Base-by-base conservation (phyloP, 2,797 vertebrate species). In the Fistularia commersonii region DNA sequence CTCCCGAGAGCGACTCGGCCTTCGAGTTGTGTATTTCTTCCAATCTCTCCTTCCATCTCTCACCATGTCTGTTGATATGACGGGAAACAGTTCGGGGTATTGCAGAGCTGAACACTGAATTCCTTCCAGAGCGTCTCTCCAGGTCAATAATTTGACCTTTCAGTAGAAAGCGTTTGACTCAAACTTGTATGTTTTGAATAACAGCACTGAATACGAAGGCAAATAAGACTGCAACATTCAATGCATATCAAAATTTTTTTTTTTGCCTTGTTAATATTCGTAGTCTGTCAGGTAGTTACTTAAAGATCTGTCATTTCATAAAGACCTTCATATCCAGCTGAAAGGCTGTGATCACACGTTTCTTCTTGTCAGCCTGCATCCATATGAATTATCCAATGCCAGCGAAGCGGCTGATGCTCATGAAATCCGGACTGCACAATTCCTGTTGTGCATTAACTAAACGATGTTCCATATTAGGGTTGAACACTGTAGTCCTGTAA, bases 141-240 rank as follows among this genome's bases (percentile, higher is more conserved):
- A 74, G 69, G 72, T 79, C 74, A 81, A 11, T 37, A 32, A 32
- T 67, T 60, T 84, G 76, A 82, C 81, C 77, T 58, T 66, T 56
- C 14, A 58, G 41, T 49, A 54, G 43, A 71, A 75, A 56, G 33
- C 42, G 48, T 74, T 23, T 23, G 23, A 23, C 2, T 23, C 23
- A 23, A 23, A 23, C 23, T 23, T 23, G 23, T 23, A 23, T 23
- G 23, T 23, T 23, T 23, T 23, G 23, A 23, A 23, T 23, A 23
- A 4, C 23, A 23, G 4, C 4, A 23, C 23, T 23, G 23, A n/a
- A n/a, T n/a, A n/a, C n/a, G 23, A 23, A 23, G 23, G 23, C 23
- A 2, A 23, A 23, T 23, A 2, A 23, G 23, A 23, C 23, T 23
- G 23, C 23, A 23, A 23, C 23, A 2, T 23, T 23, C 23, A 23